A percentile compares a stretch with the other conserved stretches of the same genome.
phyloP scores from a whole-genome alignment of 2,113 vertebrate species.

The Passer domesticus region DNA sequence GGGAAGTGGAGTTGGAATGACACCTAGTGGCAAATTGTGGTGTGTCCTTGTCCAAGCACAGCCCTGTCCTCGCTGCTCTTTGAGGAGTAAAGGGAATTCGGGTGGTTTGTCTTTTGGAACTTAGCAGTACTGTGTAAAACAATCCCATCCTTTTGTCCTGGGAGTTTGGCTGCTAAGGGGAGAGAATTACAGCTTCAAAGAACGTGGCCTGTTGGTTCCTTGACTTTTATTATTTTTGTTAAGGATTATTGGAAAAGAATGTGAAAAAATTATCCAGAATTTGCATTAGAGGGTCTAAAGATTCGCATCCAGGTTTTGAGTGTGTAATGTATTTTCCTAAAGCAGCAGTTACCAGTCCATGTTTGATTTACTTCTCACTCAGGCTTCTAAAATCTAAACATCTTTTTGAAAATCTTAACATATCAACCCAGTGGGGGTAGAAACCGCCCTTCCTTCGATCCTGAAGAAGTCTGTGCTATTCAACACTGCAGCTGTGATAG shows the following conservation, averaged over 20 bases:
- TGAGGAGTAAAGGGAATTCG: background rate
- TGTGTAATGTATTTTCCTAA: background rate
- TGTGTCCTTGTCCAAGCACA: background rate
- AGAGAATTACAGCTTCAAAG: background rate
- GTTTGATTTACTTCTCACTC: background rate
- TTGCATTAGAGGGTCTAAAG: background rate
- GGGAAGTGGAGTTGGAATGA: background rate
- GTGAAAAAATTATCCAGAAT: background rate
- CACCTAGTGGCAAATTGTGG: conserved; percentile 22
- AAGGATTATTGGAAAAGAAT: background rate
- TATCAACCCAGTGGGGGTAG: background rate
- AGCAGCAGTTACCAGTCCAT: background rate
- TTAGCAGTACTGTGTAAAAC: conserved; percentile 73
- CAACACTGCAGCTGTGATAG: background rate
- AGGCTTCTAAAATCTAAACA: background rate
- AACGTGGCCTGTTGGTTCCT: background rate
- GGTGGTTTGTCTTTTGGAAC: conserved; percentile 49
- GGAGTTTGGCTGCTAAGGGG: background rate
- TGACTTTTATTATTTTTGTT: background rate
- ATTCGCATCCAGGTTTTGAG: background rate
- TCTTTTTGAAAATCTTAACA: background rate
- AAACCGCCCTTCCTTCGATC: fast-evolving
- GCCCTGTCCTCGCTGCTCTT: background rate
- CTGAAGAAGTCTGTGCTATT: background rate
- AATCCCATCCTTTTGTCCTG: background rate